phyloP scores from a whole-genome alignment of 2,797 vertebrate species.

The Urophycis tenuis region DNA sequence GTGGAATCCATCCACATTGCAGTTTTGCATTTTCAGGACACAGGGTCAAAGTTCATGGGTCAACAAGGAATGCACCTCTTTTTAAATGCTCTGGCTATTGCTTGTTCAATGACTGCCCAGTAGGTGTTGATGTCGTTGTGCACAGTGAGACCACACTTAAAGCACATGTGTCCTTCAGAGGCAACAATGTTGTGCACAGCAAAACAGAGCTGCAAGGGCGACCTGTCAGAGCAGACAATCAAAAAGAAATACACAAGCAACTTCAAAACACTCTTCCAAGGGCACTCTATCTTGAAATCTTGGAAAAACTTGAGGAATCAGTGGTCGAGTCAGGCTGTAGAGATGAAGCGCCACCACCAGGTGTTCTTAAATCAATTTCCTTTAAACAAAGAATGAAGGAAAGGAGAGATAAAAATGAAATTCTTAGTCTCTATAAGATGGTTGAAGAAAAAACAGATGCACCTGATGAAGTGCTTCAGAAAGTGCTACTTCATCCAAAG shows the following conservation, averaged over 20 bases:
- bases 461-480: too few species aligned
- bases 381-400: too few species aligned
- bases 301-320: background rate
- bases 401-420: too few species aligned
- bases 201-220: background rate
- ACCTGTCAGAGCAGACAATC: conserved; percentile 9
- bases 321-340: too few species aligned
- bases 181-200: background rate
- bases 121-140: conserved; percentile 15
- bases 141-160: conserved; percentile 12
- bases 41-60: conserved; percentile 4
- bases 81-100: conserved; percentile 8
- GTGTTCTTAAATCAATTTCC: too few species aligned
- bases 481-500: too few species aligned
- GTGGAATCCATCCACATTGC: background rate
- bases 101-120: conserved; percentile 9
- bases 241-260: conserved; percentile 7
- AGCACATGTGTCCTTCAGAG: conserved; percentile 6
- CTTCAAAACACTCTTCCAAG: background rate
- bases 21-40: conserved; percentile 16
- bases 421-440: too few species aligned
- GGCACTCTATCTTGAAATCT: background rate
- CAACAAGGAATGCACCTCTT: conserved; percentile 1
- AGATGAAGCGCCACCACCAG: background rate
- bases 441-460: too few species aligned